These are phyloP conservation scores for Phortica magna DNA, from an alignment of 2,888 invertebrate species.

Conservation along the genomic window DNA sequence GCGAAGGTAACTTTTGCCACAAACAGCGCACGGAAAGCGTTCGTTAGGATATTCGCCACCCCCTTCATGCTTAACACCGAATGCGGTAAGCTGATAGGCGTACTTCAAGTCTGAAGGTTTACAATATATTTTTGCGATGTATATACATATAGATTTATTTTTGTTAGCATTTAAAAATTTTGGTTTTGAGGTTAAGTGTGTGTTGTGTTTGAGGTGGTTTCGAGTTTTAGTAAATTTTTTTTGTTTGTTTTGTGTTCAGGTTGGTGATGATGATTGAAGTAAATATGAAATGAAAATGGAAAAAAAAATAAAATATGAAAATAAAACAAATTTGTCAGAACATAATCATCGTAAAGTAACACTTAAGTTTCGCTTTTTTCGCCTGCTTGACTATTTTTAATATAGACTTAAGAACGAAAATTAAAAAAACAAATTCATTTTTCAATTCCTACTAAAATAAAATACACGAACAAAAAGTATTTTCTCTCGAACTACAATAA, in stretches of 20 bases:
- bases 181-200: background rate
- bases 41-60: conserved; percentile 58
- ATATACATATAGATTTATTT: background rate
- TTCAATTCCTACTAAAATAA: conserved; percentile 35
- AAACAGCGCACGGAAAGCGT: conserved; percentile 80
- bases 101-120: conserved; percentile 47
- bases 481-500: conserved; percentile 18
- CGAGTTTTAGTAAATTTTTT: background rate
- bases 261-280: conserved; percentile 32
- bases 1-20: conserved; percentile 81
- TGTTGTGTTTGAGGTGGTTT: conserved; percentile 23
- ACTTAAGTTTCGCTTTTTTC: conserved; percentile 9
- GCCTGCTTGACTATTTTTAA: conserved; percentile 31
- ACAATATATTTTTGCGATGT: background rate
- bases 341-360: conserved; percentile 38
- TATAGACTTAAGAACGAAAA: conserved; percentile 48
- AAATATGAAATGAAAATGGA: conserved; percentile 70
- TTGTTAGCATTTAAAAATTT: background rate
- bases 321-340: conserved; percentile 44
- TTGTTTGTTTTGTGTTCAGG: background rate
- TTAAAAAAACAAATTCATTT: conserved; percentile 39
- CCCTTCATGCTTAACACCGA: conserved; percentile 37
- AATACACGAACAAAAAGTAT: background rate
- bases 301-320: conserved; percentile 53
- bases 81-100: conserved; percentile 31